Percentiles rank a stretch among this genome's conserved stretches.
These are phyloP conservation scores for Zhuqinia jingwanae DNA, from an alignment of 2,888 invertebrate species.

Conservation along the genomic window DNA sequence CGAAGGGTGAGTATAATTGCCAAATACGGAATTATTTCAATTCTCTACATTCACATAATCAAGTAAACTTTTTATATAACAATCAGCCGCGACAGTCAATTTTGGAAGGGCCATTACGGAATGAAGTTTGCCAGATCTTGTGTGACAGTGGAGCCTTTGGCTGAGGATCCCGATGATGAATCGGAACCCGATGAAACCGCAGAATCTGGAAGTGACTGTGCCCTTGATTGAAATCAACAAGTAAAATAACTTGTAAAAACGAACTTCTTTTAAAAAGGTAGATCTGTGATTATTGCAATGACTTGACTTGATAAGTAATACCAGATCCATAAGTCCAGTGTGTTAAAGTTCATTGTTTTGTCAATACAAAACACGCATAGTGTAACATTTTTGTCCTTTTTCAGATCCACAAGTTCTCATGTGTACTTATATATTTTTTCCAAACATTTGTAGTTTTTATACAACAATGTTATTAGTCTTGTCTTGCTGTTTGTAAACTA, in stretches of 20 bases:
- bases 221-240: constrained; percentile 11
- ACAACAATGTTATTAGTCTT: no score
- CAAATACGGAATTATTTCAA: not conserved
- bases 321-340: no score
- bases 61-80: not conserved
- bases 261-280: no score
- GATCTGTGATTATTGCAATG: no score
- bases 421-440: no score
- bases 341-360: no score
- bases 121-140: constrained; percentile 71
- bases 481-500: no score
- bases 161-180: constrained; percentile 49
- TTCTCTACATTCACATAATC: not conserved
- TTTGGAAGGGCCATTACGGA: constrained; percentile 72
- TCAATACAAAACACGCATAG: no score
- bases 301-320: no score
- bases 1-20: constrained; percentile 57
- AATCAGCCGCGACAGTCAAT: constrained; percentile 54
- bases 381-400: no score
- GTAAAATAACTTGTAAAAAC: not conserved
- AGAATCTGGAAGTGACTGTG: constrained; percentile 49
- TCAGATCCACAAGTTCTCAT: no score
- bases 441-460: no score
- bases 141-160: constrained; percentile 35
- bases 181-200: constrained; percentile 50